Base-by-base conservation (phyloP, 2,113 vertebrate species). In the Phodopus roborovskii region DNA sequence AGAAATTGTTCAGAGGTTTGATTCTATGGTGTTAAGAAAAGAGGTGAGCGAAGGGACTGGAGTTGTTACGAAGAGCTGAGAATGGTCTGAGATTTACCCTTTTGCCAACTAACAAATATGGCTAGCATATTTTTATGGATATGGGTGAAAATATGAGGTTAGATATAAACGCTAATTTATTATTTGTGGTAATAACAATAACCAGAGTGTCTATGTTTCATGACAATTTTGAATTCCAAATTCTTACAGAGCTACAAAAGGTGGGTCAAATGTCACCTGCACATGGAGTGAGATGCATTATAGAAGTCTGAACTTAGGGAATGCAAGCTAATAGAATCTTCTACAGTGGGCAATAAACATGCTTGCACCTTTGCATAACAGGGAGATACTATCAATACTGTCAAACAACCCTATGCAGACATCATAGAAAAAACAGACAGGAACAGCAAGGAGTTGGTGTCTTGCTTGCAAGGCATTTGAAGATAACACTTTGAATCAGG, bases 101-200 rank as follows among this genome's bases (percentile, higher is more conserved):
- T 70, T 96, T 95, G n/a, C 73, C 82, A 87, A 77, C 64, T 95
- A 78, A 28, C 50, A 95, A 96, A 7, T 88, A 85, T 84, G 2
- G 33, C 48, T 92, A 75, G n/a, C 70, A 75, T 73, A 90, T 36
- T 93, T 85, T 88, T 33, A 78, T 56, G 39, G 48, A 85, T 91
- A 68, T 10, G 56, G 13, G 39, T 64, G 36, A 87, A 97, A 82
- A 91, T 50, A 64, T 28, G 58, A 83, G 50, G 73, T 95, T 66
- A 88, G 12, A 96, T 16, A 84, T 79, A 5, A 94, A 96, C 56
- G 66, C 56, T 1, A 85, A 64, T 66, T 53, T 82, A 77, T 50
- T 79, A 79, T 24, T 96, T 74, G 95, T 16, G 91, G 42, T 36
- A 85, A 88, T 36, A 94, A 48, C 30, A 96, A 24, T 70, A 94